Percentiles rank a stretch among this genome's conserved stretches.
phyloP scores from a whole-genome alignment of 2,113 vertebrate genomes.

The Serinus canaria region DNA sequence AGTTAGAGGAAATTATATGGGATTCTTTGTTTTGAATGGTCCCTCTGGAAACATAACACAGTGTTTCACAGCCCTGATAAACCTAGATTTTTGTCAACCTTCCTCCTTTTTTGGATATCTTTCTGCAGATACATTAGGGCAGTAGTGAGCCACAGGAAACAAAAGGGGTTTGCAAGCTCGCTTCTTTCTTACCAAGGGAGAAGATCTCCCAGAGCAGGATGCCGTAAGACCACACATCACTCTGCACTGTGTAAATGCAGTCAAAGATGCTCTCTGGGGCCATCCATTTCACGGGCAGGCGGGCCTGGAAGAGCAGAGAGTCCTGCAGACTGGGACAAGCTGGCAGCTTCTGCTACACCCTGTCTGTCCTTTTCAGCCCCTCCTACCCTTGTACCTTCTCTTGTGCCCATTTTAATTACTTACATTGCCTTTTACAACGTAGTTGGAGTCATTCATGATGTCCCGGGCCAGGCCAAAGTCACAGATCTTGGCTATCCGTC shows the following conservation, averaged over 20 bases:
- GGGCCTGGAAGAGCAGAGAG: slow-evolving; percentile 77
- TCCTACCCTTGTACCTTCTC: neutral
- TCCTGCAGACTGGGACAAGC: neutral
- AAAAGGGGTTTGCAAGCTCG: neutral
- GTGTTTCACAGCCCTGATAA: neutral
- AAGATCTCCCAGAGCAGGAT: slow-evolving; percentile 99
- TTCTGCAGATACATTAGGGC: neutral
- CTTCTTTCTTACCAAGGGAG: slow-evolving; percentile 84
- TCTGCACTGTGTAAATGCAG: slow-evolving; percentile 95
- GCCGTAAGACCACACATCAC: slow-evolving; percentile 97
- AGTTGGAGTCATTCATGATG: slow-evolving; percentile 97
- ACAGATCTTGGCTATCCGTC: slow-evolving; percentile 90
- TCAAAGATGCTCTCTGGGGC: slow-evolving; percentile 98
- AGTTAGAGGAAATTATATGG: neutral
- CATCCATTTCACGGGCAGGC: slow-evolving; percentile 99
- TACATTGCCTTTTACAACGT: slow-evolving; percentile 97
- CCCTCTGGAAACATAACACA: neutral
- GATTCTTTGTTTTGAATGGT: neutral
- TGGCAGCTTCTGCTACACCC: neutral
- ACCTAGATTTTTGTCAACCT: neutral
- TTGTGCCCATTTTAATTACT: slow-evolving; percentile 54
- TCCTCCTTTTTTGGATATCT: neutral
- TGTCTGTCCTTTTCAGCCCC: neutral
- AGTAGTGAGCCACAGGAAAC: neutral
- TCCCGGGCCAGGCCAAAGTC: slow-evolving; percentile 96